Base-by-base conservation (phyloP, 2,113 vertebrate genomes). In the Semicossyphus pulcher region DNA sequence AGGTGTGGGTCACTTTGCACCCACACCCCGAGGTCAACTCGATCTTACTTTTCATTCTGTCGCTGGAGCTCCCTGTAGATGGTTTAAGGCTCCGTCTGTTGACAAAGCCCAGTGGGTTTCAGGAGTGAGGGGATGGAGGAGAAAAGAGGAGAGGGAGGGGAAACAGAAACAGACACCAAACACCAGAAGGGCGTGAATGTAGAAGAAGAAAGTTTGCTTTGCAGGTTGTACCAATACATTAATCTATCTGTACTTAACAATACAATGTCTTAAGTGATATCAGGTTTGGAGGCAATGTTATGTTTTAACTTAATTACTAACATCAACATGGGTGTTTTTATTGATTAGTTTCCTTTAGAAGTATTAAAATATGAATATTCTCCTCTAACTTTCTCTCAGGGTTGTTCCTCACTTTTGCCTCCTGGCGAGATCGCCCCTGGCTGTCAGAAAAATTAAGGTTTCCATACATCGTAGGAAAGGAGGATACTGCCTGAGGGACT, bases 41-140 rank as follows among this genome's bases (percentile, higher is more conserved):
- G 66, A 14, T 54, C 29, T 20, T 1, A 45, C n/a, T 21, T 20
- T 12, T 63, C 6, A 16, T 47, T 8, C 14, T 44, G 48, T 54
- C 3, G 31, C 26, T 41, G 34, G 3, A 41, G 44, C 7, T 62
- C 72, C 60, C 62, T 21, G 34, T 48, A 28, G 53, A 69, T 39
- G 62, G 20, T 54, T 36, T 53, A 26, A 45, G 41, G 36, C 26
- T 53, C 28, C 49, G 57, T 41, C 67, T 61, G 41, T n/a, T 41
- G 26, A 20, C 41, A 9, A 41, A 26, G 26, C 59, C 42, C 10
- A 0, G 4, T 39, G 37, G 61, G 10, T 64, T 14, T 23, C 10
- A 6, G 29, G 16, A 28, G 6, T 28, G 20, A 78, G 29, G 15
- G 9, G 47, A 56, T 20, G 3, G 26, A 53, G 53, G 25, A 47